A percentile compares a stretch with the other conserved stretches of the same genome.
Evolutionary conservation across 2,797 vertebrate species (phyloP).

Genomic region (Artibeus lituratus): DNA sequence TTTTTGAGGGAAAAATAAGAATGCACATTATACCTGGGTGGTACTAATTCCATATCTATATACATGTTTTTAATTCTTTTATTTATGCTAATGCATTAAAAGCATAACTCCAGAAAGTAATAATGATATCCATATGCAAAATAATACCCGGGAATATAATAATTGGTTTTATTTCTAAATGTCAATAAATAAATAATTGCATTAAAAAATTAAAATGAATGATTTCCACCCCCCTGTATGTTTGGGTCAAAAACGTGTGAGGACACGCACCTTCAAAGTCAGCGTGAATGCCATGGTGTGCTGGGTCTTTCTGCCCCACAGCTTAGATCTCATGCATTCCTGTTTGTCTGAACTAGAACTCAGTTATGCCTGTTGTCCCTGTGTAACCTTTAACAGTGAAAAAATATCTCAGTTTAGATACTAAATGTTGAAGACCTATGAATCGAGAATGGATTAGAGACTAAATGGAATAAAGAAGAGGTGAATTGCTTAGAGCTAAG

Average conservation of each 20-base stretch:
- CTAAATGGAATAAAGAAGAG: background rate
- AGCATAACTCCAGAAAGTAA: no score
- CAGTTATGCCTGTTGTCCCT: background rate
- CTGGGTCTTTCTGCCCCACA: background rate
- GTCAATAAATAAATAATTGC: no score
- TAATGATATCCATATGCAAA: no score
- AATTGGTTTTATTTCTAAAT: no score
- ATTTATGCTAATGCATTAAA: no score
- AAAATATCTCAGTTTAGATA: background rate
- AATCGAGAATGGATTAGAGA: background rate
- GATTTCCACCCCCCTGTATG: no score
- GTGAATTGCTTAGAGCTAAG: background rate
- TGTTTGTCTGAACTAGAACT: background rate
- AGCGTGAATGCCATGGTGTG: background rate
- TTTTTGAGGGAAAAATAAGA: no score
- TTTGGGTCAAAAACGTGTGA: background rate
- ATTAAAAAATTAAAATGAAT: no score
- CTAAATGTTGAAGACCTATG: background rate
- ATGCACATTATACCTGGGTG: no score
- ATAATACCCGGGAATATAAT: no score
- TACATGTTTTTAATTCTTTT: no score
- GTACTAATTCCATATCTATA: no score
- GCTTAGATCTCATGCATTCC: background rate
- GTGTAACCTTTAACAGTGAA: background rate
- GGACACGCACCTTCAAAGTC: background rate